A percentile compares a stretch with the other conserved stretches of the same genome.
These are phyloP conservation scores for Parotia lawesii DNA, from an alignment of 2,113 vertebrate species.

Conservation along the genomic window DNA sequence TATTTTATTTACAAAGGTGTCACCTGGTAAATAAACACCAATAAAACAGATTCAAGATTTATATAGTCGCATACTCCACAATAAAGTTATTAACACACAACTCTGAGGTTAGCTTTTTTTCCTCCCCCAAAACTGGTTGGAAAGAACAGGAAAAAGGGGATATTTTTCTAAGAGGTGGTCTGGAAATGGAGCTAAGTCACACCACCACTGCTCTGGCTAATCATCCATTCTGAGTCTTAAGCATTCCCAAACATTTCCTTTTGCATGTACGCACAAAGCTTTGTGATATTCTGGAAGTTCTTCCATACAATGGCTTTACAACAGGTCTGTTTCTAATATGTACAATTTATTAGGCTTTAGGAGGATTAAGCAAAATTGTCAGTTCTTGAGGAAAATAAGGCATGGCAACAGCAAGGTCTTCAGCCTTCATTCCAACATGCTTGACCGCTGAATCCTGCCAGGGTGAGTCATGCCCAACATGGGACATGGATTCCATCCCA, in stretches of 20 bases:
- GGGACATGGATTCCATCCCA: background rate
- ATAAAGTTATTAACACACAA: background rate
- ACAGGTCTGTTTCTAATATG: background rate
- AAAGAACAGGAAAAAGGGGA: background rate
- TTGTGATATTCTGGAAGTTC: background rate
- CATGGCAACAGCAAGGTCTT: background rate
- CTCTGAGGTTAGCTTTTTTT: background rate
- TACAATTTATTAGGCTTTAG: background rate
- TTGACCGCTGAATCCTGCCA: background rate
- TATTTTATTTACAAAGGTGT: background rate
- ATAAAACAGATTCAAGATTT: background rate
- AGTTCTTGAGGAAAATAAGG: background rate
- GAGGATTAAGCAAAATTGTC: background rate
- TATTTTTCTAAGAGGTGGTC: background rate
- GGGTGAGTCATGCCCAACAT: background rate
- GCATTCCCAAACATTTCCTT: background rate
- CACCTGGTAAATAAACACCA: background rate
- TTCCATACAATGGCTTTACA: background rate
- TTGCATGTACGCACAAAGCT: accelerated
- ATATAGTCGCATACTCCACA: background rate
- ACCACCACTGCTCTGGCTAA: background rate
- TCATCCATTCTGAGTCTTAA: background rate
- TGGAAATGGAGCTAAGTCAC: background rate
- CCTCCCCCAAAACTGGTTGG: background rate
- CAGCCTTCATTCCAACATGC: background rate